Base-by-base conservation (phyloP, 1,140 invertebrate genomes). In the Hycleus phaleratus region DNA sequence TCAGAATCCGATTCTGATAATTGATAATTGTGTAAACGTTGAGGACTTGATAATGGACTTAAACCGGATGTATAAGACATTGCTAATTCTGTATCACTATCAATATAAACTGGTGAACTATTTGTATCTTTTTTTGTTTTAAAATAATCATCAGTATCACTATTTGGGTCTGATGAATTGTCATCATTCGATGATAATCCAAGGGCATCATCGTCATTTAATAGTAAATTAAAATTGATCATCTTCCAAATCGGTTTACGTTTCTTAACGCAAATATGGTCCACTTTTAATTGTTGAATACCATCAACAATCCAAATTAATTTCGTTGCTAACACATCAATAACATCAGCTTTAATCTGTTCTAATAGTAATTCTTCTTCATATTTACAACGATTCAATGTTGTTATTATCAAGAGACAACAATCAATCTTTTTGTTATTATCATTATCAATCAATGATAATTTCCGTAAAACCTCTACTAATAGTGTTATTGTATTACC, bases 1-100 rank as follows among this genome's bases (percentile, higher is more conserved):
- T 71, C 70, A 0, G 72, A 74, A 63, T 73, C 71, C 6, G 68
- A 70, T 44, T 70, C 64, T 52, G 50, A 57, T 38, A 39, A 40
- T 42, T 26, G 44, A 26, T 11, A 54, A 24, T 4, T 11, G 46
- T 45, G 25, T 32, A 10, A 38, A 54, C 40, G 12, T 9, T 26
- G 24, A n/a, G 52, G 52, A 24, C 52, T 55, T 2, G 52, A 47
- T 7, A 8, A 11, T 7, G 52, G 52, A 3, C 42, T 46, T 11
- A 46, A 26, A n/a, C 44, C 43, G 3, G 52, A 55, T 11, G 51
- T 53, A 42, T 44, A 55, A 7, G 45, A 55, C 52, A 46, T 53
- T 12, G 42, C 51, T 25, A 55, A 8, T 18, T 45, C 51, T 9
- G 44, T 46, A 39, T 55, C 45, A 44, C 38, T 32, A 32, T 32